Conservation (phyloP, 2,113 vertebrate species). For the Labeo catla region DNA sequence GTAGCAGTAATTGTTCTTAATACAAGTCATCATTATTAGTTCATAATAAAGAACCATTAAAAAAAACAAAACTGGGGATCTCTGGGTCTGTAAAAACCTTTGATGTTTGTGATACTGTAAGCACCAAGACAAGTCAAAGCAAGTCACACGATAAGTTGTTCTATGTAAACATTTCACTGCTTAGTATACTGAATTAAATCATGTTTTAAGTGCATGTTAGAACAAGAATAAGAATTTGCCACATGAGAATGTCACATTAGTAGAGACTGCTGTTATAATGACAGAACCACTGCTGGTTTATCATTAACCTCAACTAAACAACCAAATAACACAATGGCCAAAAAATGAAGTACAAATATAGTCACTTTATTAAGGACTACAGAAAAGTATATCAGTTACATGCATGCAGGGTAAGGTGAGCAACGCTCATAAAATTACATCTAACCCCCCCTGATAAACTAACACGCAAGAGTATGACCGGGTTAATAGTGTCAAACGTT, state of each 20-base stretch:
- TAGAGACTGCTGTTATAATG: not conserved
- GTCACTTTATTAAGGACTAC: slow-evolving; percentile 82
- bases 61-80: too few species aligned
- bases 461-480: slow-evolving; percentile 61
- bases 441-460: slow-evolving; percentile 67
- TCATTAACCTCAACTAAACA: not conserved
- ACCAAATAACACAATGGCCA: slow-evolving; percentile 14
- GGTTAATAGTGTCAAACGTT: slow-evolving; percentile 36
- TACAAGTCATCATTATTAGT: not conserved
- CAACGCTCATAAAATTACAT: slow-evolving; percentile 55
- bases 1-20: not conserved
- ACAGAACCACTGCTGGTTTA: not conserved
- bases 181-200: not conserved
- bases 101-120: not conserved
- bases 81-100: not conserved
- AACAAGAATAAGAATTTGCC: not conserved
- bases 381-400: slow-evolving; percentile 73
- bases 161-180: not conserved
- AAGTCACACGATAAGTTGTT: not conserved
- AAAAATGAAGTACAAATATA: slow-evolving; percentile 76
- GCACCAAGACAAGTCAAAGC: not conserved
- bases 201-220: not conserved
- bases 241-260: not conserved
- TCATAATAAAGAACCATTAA: too few species aligned
- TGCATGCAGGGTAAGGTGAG: slow-evolving; percentile 75